Evolutionary conservation across 1,140 invertebrate genomes (phyloP), one percentile per base, ranked within the genome.

Genomic region (Bombus impatiens): DNA sequence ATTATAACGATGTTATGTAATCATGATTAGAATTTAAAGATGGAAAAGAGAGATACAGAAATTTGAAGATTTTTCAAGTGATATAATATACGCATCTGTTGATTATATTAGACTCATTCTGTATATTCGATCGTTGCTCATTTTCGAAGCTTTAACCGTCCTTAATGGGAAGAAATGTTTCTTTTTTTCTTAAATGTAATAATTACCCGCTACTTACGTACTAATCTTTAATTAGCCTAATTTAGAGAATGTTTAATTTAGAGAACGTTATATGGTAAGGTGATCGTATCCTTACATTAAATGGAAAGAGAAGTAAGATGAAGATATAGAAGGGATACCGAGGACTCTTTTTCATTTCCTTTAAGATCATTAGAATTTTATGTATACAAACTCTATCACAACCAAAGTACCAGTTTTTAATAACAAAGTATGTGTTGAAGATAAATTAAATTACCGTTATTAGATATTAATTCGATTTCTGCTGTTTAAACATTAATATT

Each of bases 141-240:
- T 70, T 89, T 72, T 79, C 67, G 77, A 82, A 86, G 35, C 80
- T 89, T 89, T 89, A 80, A 89, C 77, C 68, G 79, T 74, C 76
- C 22, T 25, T 78, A 42, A 62, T 83, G 35, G 57, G 10, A 83
- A 35, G 35, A 80, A 47, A 76, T 44, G 70, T 65, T 88, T 88
- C 68, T 68, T 53, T 44, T n/a, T 87, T 40, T 81, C 47, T 90
- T 84, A 13, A 47, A 67, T 84, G 72, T 47, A 82, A 71, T 78
- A 90, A 86, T 90, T 89, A 89, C 75, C 82, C 86, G 62, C 44
- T 87, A 84, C 8, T 68, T 76, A 12, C 76, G 47, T 75, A 78
- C 28, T 82, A 76, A 86, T 59, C 10, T 85, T 80, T 78, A 76
- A 67, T 88, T 89, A 89, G 62, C 32, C 15, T 89, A 89, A 42